A percentile compares a stretch with the other conserved stretches of the same genome.
phyloP scores from a whole-genome alignment of 92 coral and sea anemone genomes.

The Pocillopora grandis region DNA sequence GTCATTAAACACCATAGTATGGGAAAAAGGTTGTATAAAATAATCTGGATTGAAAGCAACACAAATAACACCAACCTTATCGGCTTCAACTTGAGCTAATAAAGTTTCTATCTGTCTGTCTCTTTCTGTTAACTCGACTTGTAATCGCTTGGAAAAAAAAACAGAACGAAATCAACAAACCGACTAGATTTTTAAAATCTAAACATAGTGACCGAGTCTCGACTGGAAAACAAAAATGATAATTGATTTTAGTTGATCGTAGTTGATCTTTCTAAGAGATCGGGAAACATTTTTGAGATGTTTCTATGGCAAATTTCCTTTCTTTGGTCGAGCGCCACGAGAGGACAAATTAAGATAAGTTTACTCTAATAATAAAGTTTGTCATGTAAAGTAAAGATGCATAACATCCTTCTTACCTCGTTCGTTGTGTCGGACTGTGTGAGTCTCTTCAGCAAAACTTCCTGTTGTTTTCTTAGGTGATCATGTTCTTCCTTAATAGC shows the following conservation, averaged over 20 bases:
- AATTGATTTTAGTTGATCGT: too few species aligned
- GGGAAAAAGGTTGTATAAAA: not conserved
- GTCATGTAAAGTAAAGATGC: too few species aligned
- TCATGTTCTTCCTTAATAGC: conserved; percentile 69
- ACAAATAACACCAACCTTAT: conserved; percentile 66
- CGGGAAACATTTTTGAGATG: too few species aligned
- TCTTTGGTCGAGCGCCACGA: too few species aligned
- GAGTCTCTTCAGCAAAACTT: conserved; percentile 77
- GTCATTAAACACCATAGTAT: too few species aligned
- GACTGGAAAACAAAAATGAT: too few species aligned
- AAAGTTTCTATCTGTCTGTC: conserved; percentile 94
- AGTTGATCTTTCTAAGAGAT: too few species aligned
- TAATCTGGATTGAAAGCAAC: not conserved
- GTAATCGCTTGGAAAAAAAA: conserved; percentile 60
- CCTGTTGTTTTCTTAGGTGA: conserved; percentile 77
- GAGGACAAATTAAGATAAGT: too few species aligned
- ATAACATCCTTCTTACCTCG: conserved; percentile 56
- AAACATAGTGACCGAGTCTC: too few species aligned
- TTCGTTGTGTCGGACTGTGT: conserved; percentile 83
- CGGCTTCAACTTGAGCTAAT: conserved; percentile 91
- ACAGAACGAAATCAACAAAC: not conserved
- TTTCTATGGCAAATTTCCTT: too few species aligned
- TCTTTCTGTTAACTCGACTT: conserved; percentile 74
- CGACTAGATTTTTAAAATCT: too few species aligned
- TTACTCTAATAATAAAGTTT: too few species aligned